Conservation (phyloP, 2,113 vertebrate species). For the Alligator sinensis region DNA sequence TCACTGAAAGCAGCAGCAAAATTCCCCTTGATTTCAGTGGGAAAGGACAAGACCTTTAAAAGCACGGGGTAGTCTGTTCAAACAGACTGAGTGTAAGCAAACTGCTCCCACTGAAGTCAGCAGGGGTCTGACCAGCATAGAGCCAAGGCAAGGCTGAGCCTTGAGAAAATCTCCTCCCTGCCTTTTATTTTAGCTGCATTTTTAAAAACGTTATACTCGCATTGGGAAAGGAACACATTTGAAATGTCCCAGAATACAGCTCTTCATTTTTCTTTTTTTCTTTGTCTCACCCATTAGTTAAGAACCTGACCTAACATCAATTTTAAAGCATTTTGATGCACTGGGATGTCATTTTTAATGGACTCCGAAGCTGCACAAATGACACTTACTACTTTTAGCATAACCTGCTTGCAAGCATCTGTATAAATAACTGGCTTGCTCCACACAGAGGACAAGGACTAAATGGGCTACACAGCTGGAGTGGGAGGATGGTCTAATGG, state of each 20-base stretch:
- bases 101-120: background rate
- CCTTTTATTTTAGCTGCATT: background rate
- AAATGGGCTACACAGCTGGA: background rate
- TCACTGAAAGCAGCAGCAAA: no score
- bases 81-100: background rate
- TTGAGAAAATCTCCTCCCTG: background rate
- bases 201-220: background rate
- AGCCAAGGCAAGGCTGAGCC: background rate
- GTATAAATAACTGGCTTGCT: background rate
- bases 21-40: background rate
- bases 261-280: background rate
- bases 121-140: background rate
- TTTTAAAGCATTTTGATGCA: background rate
- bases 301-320: background rate
- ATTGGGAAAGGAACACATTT: background rate
- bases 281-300: background rate
- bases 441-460: background rate
- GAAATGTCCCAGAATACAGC: background rate
- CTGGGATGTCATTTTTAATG: no score
- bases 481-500: background rate
- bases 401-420: background rate
- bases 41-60: background rate
- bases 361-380: background rate
- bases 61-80: background rate
- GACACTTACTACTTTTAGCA: background rate